These are phyloP conservation scores for Tupaia tana DNA, from an alignment of 2,113 vertebrate genomes.

Conservation along the genomic window DNA sequence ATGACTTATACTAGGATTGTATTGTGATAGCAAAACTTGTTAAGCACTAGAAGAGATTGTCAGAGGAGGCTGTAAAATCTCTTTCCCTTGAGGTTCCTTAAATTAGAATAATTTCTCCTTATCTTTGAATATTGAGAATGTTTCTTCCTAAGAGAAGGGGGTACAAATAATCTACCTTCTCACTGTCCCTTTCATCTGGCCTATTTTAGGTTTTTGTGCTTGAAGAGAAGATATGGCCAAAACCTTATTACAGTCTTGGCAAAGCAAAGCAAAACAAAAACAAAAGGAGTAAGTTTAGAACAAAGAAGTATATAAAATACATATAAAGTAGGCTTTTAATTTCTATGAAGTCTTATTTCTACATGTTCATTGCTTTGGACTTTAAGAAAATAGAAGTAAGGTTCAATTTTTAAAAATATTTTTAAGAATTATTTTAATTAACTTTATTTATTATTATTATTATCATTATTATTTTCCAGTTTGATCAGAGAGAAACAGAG, in stretches of 20 bases:
- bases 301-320: not conserved
- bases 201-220: not conserved
- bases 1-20: conserved; percentile 9
- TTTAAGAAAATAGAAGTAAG: not conserved
- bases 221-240: not conserved
- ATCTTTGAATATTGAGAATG: not conserved
- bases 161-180: not conserved
- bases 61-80: not conserved
- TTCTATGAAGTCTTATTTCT: not conserved
- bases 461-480: too few species aligned
- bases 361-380: not conserved
- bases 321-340: not conserved
- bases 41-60: conserved; percentile 37
- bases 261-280: not conserved
- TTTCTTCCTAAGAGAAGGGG: not conserved
- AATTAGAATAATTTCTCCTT: not conserved
- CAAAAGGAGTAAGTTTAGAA: not conserved
- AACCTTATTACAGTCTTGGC: not conserved
- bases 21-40: conserved; percentile 50
- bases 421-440: too few species aligned
- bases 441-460: too few species aligned
- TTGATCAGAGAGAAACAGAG: too few species aligned
- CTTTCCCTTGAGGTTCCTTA: not conserved
- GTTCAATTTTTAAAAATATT: not conserved
- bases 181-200: not conserved